Evolutionary conservation across 2,113 vertebrate genomes (phyloP), one percentile per base, ranked within the genome.

Genomic region (Alces alces): DNA sequence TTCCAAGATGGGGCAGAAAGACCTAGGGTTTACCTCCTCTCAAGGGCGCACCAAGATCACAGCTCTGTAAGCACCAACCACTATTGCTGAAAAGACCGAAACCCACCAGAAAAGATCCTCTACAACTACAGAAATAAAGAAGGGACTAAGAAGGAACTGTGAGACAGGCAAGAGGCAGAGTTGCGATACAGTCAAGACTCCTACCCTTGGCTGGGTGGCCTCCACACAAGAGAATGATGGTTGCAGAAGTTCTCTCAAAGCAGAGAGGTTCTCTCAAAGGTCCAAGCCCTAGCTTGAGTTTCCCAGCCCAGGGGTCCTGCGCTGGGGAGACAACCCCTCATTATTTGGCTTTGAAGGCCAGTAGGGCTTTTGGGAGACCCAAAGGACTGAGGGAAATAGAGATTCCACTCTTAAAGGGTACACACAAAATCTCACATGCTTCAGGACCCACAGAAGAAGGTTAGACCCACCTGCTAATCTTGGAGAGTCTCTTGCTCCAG

Each of bases 181-280:
- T 0, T 14, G 17, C 0, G 1, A n/a, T 54, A 14, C 11, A 7
- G 47, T 54, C 47, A n/a, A 82, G 30, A 82, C 30, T 33, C 47
- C 33, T n/a, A 54, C 47, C 79, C 47, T 3, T n/a, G 79, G 79
- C 47, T 52, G 47, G 16, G 47, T 82, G 78, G 21, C 47, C 78
- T 7, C 1, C 28, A n/a, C 78, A 80, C 30, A 19, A 52, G 17
- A 52, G 30, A n/a, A 52, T 52, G 12, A 52, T 3, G 47, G 47
- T 52, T 82, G 79, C 79, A 82, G 47, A 80, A 17, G 3, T 23
- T 52, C 79, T 80, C 47, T 33, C 64, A 66, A 19, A 66, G 64
- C 4, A 55, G 54, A 73, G 66, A 73, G n/a, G 36, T 73, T 73
- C 70, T 76, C 36, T 23, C 47, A 54, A n/a, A 82, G 79, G 11